Evolutionary conservation across 1,140 invertebrate genomes (phyloP).

Genomic region (Drosophila lacteicornis): DNA sequence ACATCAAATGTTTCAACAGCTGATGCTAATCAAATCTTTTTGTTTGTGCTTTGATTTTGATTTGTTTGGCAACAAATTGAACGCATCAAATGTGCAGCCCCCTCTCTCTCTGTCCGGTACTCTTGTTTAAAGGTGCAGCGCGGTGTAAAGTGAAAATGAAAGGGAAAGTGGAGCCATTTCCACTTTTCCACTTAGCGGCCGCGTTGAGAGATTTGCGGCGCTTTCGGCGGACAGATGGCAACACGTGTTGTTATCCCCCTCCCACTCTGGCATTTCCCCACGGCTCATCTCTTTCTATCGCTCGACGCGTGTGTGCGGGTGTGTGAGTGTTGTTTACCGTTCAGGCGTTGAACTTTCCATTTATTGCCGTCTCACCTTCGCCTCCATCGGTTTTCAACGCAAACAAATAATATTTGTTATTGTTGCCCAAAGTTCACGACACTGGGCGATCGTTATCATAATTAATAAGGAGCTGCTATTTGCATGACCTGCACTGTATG

Average conservation of each 20-base stretch:
- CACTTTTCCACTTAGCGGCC: slow-evolving; percentile 65
- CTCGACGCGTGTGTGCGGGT: background rate
- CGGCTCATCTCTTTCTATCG: background rate
- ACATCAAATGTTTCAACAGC: slow-evolving; percentile 69
- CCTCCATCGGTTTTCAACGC: slow-evolving; percentile 25
- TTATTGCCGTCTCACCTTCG: slow-evolving; percentile 56
- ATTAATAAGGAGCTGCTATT: slow-evolving; percentile 19
- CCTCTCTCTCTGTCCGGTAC: slow-evolving; percentile 28
- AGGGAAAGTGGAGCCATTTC: slow-evolving; percentile 57
- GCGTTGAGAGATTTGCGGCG: slow-evolving; percentile 76
- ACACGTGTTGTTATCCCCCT: slow-evolving; percentile 62
- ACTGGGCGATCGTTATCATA: slow-evolving; percentile 50
- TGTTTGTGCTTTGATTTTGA: slow-evolving; percentile 65
- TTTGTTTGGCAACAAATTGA: slow-evolving; percentile 82
- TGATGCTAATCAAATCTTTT: slow-evolving; percentile 75
- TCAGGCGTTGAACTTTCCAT: slow-evolving; percentile 70
- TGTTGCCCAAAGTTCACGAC: slow-evolving; percentile 58
- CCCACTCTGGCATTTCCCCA: slow-evolving; percentile 1
- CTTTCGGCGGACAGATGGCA: slow-evolving; percentile 73
- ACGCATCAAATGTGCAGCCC: slow-evolving; percentile 61
- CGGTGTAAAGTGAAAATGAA: slow-evolving; percentile 51
- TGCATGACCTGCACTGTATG: slow-evolving; percentile 1
- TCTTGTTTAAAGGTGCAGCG: slow-evolving; percentile 34
- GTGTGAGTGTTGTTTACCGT: slow-evolving; percentile 59
- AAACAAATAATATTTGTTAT: slow-evolving; percentile 48